Evolutionary conservation across 2,888 invertebrate species (phyloP).

Genomic region (Spicauda simplicius): DNA sequence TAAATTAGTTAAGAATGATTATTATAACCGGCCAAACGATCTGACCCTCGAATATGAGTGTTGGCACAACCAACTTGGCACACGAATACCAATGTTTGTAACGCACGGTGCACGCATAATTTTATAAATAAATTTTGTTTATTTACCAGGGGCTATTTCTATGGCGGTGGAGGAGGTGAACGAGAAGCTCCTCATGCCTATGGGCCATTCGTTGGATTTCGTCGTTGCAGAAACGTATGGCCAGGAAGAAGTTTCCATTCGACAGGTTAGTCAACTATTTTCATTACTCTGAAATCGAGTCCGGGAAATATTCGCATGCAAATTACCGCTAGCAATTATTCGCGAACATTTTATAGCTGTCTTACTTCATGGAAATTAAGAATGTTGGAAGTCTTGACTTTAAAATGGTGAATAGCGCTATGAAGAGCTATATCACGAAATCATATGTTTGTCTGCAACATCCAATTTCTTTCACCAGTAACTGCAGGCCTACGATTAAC

Average conservation of each 20-base stretch:
- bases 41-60: slow-evolving; percentile 53
- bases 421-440: neutral
- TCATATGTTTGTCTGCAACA: too few relatives aligned
- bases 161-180: slow-evolving; percentile 94
- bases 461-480: too few relatives aligned
- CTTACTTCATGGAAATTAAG: neutral
- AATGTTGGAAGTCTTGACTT: neutral
- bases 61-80: slow-evolving; percentile 52
- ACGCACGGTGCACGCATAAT: slow-evolving; percentile 36
- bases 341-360: neutral
- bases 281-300: neutral
- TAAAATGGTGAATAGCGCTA: neutral
- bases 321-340: neutral
- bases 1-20: slow-evolving; percentile 38
- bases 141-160: slow-evolving; percentile 90
- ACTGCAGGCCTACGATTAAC: too few relatives aligned
- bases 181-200: slow-evolving; percentile 81
- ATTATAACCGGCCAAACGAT: slow-evolving; percentile 51
- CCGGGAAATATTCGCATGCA: too few relatives aligned
- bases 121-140: slow-evolving; percentile 38
- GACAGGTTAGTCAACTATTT: slow-evolving; percentile 74
- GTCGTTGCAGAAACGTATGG: slow-evolving; percentile 96
- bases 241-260: slow-evolving; percentile 93
- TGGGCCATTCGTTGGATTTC: slow-evolving; percentile 91
- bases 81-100: slow-evolving; percentile 41